Evolutionary conservation across 2,888 invertebrate species (phyloP).

Genomic region (Hedychridium roseum): DNA sequence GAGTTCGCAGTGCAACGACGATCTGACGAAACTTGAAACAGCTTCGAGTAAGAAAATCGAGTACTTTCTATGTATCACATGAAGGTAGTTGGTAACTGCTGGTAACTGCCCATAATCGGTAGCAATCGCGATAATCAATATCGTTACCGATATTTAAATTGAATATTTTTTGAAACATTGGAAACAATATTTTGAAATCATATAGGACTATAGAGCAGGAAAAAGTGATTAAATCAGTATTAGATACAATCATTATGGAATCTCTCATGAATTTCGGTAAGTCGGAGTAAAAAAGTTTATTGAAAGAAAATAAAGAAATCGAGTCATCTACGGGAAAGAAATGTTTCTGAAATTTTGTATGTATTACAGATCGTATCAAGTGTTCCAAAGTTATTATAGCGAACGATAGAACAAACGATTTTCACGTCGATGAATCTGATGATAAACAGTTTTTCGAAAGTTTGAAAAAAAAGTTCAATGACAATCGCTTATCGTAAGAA

Average conservation of each 20-base stretch:
- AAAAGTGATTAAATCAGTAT: too few relatives aligned
- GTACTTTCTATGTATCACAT: neutral
- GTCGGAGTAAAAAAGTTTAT: neutral
- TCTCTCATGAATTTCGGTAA: too few relatives aligned
- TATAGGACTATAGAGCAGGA: too few relatives aligned
- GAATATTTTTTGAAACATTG: too few relatives aligned
- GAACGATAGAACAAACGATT: neutral
- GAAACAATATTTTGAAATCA: too few relatives aligned
- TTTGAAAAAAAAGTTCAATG: conserved; percentile 20
- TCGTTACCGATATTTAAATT: too few relatives aligned
- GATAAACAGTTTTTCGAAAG: conserved; percentile 26
- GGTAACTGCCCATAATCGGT: too few relatives aligned
- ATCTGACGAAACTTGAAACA: conserved; percentile 1
- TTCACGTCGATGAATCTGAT: neutral
- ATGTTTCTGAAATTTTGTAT: conserved; percentile 1
- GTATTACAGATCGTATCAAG: conserved; percentile 20
- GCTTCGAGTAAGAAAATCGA: neutral
- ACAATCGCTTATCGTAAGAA: conserved; percentile 16
- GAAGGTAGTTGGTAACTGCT: too few relatives aligned
- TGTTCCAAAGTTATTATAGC: conserved; percentile 22
- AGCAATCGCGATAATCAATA: too few relatives aligned
- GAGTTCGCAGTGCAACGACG: neutral
- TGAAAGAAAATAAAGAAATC: conserved; percentile 1
- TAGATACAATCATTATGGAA: too few relatives aligned
- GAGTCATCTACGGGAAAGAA: too few relatives aligned